Percentiles rank a stretch among this genome's conserved stretches.
phyloP scores from a whole-genome alignment of 1,140 invertebrate species.

The Nymphalis io region DNA sequence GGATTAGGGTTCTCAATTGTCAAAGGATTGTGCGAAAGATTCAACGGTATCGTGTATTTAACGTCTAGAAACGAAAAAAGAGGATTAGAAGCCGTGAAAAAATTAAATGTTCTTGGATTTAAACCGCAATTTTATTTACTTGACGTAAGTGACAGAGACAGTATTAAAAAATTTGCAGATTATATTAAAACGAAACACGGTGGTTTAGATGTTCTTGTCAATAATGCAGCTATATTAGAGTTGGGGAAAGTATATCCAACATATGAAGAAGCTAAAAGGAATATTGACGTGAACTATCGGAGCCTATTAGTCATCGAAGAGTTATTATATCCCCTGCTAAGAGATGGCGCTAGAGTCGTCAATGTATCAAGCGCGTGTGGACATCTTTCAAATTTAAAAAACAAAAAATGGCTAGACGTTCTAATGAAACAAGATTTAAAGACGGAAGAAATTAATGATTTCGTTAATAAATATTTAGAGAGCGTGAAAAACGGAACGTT shows the following conservation, averaged over 20 bases:
- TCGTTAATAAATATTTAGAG: slow-evolving; percentile 86
- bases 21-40: slow-evolving; percentile 83
- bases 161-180: slow-evolving; percentile 81
- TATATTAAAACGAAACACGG: slow-evolving; percentile 85
- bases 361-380: slow-evolving; percentile 87
- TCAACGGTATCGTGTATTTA: slow-evolving; percentile 84
- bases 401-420: slow-evolving; percentile 70
- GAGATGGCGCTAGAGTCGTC: slow-evolving; percentile 86
- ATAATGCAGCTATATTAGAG: slow-evolving; percentile 92
- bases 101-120: slow-evolving; percentile 77
- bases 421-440: slow-evolving; percentile 72
- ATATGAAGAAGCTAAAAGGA: slow-evolving; percentile 85
- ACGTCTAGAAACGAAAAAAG: slow-evolving; percentile 82
- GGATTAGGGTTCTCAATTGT: slow-evolving; percentile 88
- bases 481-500: slow-evolving; percentile 75
- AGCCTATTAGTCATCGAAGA: slow-evolving; percentile 84
- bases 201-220: slow-evolving; percentile 90
- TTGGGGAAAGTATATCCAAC: slow-evolving; percentile 84
- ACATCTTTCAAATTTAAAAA: slow-evolving; percentile 82
- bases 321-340: slow-evolving; percentile 85
- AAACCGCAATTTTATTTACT: slow-evolving; percentile 85
- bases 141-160: slow-evolving; percentile 84
- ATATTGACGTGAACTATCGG: slow-evolving; percentile 86
- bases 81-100: slow-evolving; percentile 82
- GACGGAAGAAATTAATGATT: slow-evolving; percentile 80